Evolutionary conservation across 2,888 invertebrate genomes (phyloP), one percentile per base, ranked within the genome.

Genomic region (Scotopteryx bipunctaria): DNA sequence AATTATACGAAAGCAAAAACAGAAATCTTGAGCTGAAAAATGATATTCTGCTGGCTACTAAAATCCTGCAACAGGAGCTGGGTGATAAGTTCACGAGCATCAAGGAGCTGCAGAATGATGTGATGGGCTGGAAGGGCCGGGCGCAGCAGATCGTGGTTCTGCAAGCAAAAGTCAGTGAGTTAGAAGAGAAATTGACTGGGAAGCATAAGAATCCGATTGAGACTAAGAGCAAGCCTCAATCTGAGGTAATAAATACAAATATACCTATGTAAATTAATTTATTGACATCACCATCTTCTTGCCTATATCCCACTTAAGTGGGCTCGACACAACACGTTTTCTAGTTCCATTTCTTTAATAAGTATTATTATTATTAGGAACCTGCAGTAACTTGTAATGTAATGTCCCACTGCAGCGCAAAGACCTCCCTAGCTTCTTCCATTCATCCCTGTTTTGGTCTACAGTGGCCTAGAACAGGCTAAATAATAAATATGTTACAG

Each of bases 41-140:
- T 64, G 95, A 95, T 61, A 84, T 96, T 25, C 92, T 95, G 59
- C 73, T 94, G 46, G 94, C 95, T 0, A 94, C 94, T 11, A 95
- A 94, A 84, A 92, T 94, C 57, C 73, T 96, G 11, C 93, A 94
- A 66, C 94, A 94, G 73, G 96, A 96, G 82, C 86, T 95, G 9
- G 96, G 96, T 0, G 95, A 95, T 48, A 92, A 91, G 63, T 92
- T 94, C 29, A 93, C 92, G 1, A 93, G 93, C 64, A 86, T 95
- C 5, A 92, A 92, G 63, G 89, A 91, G 42, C 71, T 95, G 21
- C 91, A 91, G 38, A 91, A 91, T 61, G 89, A 91, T 53, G 81
- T 92, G 40, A 87, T 91, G 32, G 93, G 92, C 6, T 96, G 96
- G 95, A 93, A 95, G 59, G 96, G 96, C 0, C 90, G 96, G 57